A percentile compares a stretch with the other conserved stretches of the same genome.
Conservation (phyloP, 2,113 vertebrate genomes). For the Rana temporaria region DNA sequence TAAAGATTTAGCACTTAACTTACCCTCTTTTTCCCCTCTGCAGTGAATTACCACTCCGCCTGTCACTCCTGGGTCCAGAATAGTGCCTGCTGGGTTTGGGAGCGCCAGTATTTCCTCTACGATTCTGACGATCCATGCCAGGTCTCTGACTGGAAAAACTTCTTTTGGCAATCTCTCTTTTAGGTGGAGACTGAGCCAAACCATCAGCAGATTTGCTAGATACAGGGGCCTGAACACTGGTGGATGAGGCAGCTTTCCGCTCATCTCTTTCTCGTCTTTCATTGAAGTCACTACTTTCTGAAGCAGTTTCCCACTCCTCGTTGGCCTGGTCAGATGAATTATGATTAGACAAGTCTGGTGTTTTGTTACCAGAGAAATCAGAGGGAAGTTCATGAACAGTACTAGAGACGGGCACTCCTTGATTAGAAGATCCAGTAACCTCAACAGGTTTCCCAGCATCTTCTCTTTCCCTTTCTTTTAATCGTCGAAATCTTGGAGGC, state of each 20-base stretch:
- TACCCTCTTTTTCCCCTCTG: slow-evolving; percentile 91
- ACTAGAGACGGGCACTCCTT: slow-evolving; percentile 64
- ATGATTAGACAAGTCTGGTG: slow-evolving; percentile 96
- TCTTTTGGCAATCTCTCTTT: slow-evolving; percentile 89
- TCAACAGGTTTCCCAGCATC: slow-evolving; percentile 78
- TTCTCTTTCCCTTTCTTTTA: slow-evolving; percentile 89
- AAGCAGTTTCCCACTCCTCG: slow-evolving; percentile 98
- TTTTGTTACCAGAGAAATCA: slow-evolving; percentile 87
- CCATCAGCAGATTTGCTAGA: slow-evolving; percentile 66
- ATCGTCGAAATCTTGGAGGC: slow-evolving; percentile 90
- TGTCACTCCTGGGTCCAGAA: slow-evolving; percentile 87
- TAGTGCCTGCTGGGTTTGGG: slow-evolving; percentile 89
- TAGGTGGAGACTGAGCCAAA: slow-evolving; percentile 61
- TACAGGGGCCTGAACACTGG: slow-evolving; percentile 73
- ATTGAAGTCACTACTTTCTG: slow-evolving; percentile 98
- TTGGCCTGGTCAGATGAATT: slow-evolving; percentile 99
- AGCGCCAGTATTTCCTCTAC: slow-evolving; percentile 85
- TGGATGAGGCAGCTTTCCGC: slow-evolving; percentile 79
- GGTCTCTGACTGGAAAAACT: slow-evolving; percentile 97
- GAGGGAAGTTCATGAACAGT: slow-evolving; percentile 68
- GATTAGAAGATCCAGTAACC: slow-evolving; percentile 56
- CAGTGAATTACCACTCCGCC: slow-evolving; percentile 82
- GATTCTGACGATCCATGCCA: slow-evolving; percentile 88
- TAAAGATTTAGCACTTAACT: slow-evolving; percentile 60
- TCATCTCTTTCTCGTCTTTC: slow-evolving; percentile 95